Conservation (phyloP, 2,797 vertebrate genomes). For the Gallinago nigripennis region DNA sequence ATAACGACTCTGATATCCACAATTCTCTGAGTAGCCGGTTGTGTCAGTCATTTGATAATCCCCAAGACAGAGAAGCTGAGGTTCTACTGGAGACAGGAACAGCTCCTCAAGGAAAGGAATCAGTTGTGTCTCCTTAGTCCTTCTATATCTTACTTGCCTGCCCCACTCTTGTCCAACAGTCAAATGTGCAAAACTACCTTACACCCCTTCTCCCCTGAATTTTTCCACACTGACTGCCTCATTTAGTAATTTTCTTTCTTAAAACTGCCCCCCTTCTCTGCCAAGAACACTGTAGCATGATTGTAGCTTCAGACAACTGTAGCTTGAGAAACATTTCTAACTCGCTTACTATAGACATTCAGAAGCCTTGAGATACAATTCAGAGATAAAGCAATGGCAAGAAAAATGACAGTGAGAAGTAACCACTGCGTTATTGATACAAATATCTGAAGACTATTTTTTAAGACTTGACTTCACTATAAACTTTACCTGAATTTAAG, state of each 20-base stretch:
- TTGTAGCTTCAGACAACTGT: neutral
- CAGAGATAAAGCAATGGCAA: neutral
- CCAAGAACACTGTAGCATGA: neutral
- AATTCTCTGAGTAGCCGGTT: too few relatives aligned
- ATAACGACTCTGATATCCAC: neutral
- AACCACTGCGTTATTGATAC: neutral
- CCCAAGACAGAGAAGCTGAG: too few relatives aligned
- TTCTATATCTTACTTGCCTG: too few relatives aligned
- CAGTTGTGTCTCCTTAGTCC: too few relatives aligned
- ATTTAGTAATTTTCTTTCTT: neutral
- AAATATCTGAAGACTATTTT: neutral
- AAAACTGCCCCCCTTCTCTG: neutral
- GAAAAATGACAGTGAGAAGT: neutral
- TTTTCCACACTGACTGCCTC: neutral
- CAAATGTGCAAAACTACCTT: neutral
- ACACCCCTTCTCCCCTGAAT: accelerated
- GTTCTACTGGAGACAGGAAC: too few relatives aligned
- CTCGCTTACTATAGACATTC: neutral
- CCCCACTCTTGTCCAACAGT: too few relatives aligned
- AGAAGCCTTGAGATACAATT: neutral
- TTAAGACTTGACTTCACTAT: neutral
- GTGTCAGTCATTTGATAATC: too few relatives aligned
- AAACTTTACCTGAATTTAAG: neutral
- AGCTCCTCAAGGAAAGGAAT: too few relatives aligned
- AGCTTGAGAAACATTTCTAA: neutral